Conservation (phyloP, 2,113 vertebrate genomes). For the Larimichthys crocea region DNA sequence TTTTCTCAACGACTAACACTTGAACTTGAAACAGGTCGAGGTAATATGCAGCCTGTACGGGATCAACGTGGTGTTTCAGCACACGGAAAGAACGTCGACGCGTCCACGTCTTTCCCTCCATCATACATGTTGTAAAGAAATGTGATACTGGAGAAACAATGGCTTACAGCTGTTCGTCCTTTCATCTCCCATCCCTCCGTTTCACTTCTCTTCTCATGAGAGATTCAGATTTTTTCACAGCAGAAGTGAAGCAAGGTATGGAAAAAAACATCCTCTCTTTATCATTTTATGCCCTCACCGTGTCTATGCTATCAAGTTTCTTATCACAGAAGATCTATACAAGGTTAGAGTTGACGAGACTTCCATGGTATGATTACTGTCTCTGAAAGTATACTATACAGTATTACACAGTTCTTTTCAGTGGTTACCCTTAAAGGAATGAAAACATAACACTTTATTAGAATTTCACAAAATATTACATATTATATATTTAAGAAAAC, state of each 20-base stretch:
- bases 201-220: constrained; percentile 17
- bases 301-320: constrained; percentile 8
- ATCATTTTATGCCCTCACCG: background rate
- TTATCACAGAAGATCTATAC: background rate
- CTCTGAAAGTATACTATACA: too few species aligned
- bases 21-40: background rate
- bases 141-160: constrained; percentile 39
- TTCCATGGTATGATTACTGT: too few species aligned
- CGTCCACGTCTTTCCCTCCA: constrained; percentile 12
- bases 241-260: constrained; percentile 18
- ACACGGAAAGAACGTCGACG: constrained; percentile 2
- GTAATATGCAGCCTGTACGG: background rate
- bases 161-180: constrained; percentile 44
- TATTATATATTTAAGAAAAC: too few species aligned
- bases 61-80: background rate
- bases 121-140: constrained; percentile 36
- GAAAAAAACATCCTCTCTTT: constrained; percentile 46
- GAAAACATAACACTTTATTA: too few species aligned
- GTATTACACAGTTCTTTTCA: too few species aligned
- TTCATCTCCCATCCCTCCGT: constrained; percentile 31
- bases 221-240: constrained; percentile 40
- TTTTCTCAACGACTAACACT: background rate
- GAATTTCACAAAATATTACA: too few species aligned
- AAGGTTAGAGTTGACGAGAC: background rate
- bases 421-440: too few species aligned